Evolutionary conservation across 2,113 vertebrate genomes (phyloP), one percentile per base, ranked within the genome.

Genomic region (Cygnus atratus): DNA sequence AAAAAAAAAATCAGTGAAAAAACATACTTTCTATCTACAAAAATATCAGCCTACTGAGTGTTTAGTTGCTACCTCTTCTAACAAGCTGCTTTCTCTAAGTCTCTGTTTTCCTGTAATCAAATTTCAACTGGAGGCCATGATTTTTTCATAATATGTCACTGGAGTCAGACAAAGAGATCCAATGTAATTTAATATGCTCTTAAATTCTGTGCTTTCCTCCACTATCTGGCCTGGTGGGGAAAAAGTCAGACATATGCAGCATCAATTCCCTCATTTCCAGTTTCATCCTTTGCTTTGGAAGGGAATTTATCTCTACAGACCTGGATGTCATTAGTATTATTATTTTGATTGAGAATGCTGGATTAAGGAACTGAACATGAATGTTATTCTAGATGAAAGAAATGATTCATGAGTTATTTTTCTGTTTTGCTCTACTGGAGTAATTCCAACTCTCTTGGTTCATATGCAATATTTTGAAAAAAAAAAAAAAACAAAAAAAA

Each of bases 51-150:
- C 20, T 68, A 43, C 15, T 15, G 57, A 65, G 13, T 0, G 0
- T 73, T 94, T 54, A 76, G 39, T 76, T 85, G 31, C 35, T 93
- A n/a, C 41, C 13, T 18, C 29, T 57, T 80, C 11, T 41, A 77
- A 76, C 35, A 79, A 68, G 46, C 9, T 80, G 63, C n/a, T 80
- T 92, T 86, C 22, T 43, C 41, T 54, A 61, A 3, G 7, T 58
- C 15, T 72, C 35, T 90, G n/a, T 26, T 87, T 81, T 88, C 59
- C 46, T 77, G 28, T 86, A 92, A 90, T 77, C 68, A 86, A 77
- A 73, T 93, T 77, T 90, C 31, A 80, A 80, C 71, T 50, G 22
- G 29, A 86, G 13, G 31, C 13, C 9, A 41, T 39, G 11, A 0
- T 62, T 93, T 15, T 63, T 90, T 82, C 57, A 65, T 75, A 52